Evolutionary conservation across 2,888 invertebrate species (phyloP).

Genomic region (Gymnocheta viridis): DNA sequence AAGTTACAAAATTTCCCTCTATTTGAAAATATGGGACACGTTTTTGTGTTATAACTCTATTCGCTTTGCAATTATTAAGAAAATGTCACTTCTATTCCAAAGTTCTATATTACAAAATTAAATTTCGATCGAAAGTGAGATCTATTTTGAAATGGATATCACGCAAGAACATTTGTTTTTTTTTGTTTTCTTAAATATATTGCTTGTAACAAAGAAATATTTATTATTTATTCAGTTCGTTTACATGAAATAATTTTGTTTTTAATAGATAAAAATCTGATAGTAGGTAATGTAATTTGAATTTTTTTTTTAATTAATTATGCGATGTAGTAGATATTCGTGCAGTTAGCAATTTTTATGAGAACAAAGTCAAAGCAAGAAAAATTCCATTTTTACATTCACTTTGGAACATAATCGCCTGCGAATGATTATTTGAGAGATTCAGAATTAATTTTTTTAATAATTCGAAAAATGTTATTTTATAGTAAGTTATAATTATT

Average conservation of each 20-base stretch:
- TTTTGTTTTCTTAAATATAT: no score
- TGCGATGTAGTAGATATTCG: background rate
- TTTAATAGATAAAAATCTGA: background rate
- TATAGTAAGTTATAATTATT: conserved; percentile 43
- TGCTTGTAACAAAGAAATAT: background rate
- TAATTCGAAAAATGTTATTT: conserved; percentile 15
- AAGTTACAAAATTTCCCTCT: background rate
- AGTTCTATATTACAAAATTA: background rate
- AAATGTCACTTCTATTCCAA: no score
- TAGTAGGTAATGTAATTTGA: no score
- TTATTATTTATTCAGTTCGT: background rate
- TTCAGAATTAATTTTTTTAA: background rate
- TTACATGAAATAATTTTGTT: background rate
- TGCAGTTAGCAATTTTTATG: background rate
- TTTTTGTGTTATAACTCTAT: background rate
- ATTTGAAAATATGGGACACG: background rate
- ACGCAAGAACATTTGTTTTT: background rate
- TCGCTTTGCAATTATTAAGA: background rate
- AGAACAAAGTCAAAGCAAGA: background rate
- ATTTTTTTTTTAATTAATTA: no score
- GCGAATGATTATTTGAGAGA: conserved; percentile 6
- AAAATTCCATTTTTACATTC: background rate
- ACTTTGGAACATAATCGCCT: background rate
- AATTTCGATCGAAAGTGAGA: background rate
- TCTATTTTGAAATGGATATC: background rate